A percentile compares a stretch with the other conserved stretches of the same genome.
These are phyloP conservation scores for Tetramorium simillimum DNA, from an alignment of 1,140 invertebrate genomes.

Conservation along the genomic window DNA sequence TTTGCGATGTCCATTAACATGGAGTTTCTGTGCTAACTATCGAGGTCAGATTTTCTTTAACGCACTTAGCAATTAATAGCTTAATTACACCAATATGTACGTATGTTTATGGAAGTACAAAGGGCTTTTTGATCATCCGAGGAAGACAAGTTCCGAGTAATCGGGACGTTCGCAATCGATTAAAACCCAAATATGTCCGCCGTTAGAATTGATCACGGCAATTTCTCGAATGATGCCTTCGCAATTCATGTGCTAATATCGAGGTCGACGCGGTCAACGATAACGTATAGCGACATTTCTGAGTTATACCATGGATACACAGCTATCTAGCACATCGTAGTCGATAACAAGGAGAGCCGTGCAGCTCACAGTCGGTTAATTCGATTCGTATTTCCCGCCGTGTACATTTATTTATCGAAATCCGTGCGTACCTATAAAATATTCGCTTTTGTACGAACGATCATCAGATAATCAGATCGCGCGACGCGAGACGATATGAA, in stretches of 20 bases:
- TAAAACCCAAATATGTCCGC: slow-evolving; percentile 27
- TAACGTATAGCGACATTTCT: slow-evolving; percentile 51
- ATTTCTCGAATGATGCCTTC: slow-evolving; percentile 38
- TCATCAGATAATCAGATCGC: slow-evolving; percentile 1
- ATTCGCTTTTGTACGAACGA: neutral
- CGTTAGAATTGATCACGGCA: slow-evolving; percentile 37
- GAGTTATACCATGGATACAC: slow-evolving; percentile 31
- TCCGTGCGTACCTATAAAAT: neutral
- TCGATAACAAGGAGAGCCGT: slow-evolving; percentile 48
- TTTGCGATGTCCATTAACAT: slow-evolving; percentile 65
- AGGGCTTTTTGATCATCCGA: neutral
- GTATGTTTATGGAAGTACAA: neutral
- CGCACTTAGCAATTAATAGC: neutral
- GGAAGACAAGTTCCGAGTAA: neutral
- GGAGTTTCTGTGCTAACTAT: slow-evolving; percentile 15
- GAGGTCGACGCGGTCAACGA: slow-evolving; percentile 44
- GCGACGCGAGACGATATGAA: neutral
- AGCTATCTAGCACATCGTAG: slow-evolving; percentile 13
- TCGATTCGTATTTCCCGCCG: neutral
- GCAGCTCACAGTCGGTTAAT: slow-evolving; percentile 41
- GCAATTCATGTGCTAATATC: slow-evolving; percentile 48
- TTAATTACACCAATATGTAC: slow-evolving; percentile 2
- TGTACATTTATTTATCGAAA: neutral
- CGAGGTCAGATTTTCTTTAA: neutral
- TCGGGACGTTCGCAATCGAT: slow-evolving; percentile 19